Percentiles rank a stretch among this genome's conserved stretches.
These are phyloP conservation scores for Leptinotarsa peninsularis DNA, from an alignment of 2,888 invertebrate genomes.

Conservation along the genomic window DNA sequence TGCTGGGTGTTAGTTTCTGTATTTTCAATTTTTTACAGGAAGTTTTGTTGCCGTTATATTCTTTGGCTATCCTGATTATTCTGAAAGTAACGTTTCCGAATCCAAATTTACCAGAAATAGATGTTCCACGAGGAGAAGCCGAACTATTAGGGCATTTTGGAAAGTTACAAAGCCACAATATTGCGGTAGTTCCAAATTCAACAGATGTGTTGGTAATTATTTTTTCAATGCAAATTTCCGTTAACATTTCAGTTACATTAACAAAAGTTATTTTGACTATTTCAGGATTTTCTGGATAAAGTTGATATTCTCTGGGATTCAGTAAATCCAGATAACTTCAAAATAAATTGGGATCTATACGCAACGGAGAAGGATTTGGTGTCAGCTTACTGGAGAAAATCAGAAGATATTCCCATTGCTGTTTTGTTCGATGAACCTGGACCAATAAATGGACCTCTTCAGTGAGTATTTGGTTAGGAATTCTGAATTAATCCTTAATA, in stretches of 20 bases:
- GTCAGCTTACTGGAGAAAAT: constrained; percentile 76
- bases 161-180: constrained; percentile 71
- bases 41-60: constrained; percentile 82
- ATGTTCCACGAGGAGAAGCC: constrained; percentile 71
- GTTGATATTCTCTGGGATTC: constrained; percentile 73
- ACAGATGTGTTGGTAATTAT: constrained; percentile 67
- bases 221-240: not conserved
- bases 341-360: constrained; percentile 75
- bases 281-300: constrained; percentile 73
- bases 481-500: not conserved
- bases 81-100: constrained; percentile 81
- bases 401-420: constrained; percentile 76
- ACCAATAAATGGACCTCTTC: constrained; percentile 67
- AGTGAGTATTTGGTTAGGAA: constrained; percentile 61
- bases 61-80: constrained; percentile 79
- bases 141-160: constrained; percentile 70
- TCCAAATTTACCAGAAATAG: constrained; percentile 80
- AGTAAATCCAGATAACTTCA: constrained; percentile 58
- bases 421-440: constrained; percentile 74
- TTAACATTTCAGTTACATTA: not conserved
- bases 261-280: constrained; percentile 34
- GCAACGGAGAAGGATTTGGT: constrained; percentile 76
- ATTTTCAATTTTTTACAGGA: constrained; percentile 69
- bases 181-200: constrained; percentile 77
- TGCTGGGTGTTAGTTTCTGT: too few relatives aligned